A percentile compares a stretch with the other conserved stretches of the same genome.
Evolutionary conservation across 2,113 vertebrate species (phyloP).

Genomic region (Sapayoa aenigma): DNA sequence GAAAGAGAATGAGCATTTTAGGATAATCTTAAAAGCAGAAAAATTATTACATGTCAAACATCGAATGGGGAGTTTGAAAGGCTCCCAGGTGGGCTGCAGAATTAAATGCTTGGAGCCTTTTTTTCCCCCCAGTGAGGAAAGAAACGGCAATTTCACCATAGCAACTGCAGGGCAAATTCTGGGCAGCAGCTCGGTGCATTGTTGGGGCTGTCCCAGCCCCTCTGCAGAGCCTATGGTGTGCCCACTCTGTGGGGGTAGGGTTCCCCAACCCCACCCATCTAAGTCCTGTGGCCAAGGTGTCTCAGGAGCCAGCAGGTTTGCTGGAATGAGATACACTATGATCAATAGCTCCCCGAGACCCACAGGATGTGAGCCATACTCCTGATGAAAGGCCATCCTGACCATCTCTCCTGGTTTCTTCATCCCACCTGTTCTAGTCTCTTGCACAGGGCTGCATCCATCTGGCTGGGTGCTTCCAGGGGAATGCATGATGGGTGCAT

Average conservation of each 20-base stretch:
- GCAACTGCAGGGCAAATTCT: conserved; percentile 64
- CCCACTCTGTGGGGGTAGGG: not conserved
- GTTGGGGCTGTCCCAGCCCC: not conserved
- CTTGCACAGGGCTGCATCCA: not conserved
- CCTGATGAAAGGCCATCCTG: not conserved
- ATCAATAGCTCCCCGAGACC: not conserved
- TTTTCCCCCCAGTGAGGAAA: conserved; percentile 28
- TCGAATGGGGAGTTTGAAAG: conserved; percentile 71
- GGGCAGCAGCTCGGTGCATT: not conserved
- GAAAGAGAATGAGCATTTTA: conserved; percentile 63
- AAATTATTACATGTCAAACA: conserved; percentile 74
- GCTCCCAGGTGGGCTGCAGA: conserved; percentile 75
- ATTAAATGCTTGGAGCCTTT: conserved; percentile 71
- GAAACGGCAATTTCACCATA: conserved; percentile 62
- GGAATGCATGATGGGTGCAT: not conserved
- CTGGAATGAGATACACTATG: fast-evolving
- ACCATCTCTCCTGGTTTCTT: not conserved
- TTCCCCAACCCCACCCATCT: not conserved
- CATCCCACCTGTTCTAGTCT: not conserved
- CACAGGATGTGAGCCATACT: not conserved
- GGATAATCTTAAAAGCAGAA: conserved; percentile 73
- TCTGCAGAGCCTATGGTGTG: not conserved
- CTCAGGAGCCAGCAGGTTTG: not conserved
- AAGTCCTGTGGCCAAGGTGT: not conserved
- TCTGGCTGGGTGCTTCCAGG: not conserved